Percentiles rank a stretch among this genome's conserved stretches.
phyloP scores from a whole-genome alignment of 2,113 vertebrate species.

The Gallinago jamesoni region DNA sequence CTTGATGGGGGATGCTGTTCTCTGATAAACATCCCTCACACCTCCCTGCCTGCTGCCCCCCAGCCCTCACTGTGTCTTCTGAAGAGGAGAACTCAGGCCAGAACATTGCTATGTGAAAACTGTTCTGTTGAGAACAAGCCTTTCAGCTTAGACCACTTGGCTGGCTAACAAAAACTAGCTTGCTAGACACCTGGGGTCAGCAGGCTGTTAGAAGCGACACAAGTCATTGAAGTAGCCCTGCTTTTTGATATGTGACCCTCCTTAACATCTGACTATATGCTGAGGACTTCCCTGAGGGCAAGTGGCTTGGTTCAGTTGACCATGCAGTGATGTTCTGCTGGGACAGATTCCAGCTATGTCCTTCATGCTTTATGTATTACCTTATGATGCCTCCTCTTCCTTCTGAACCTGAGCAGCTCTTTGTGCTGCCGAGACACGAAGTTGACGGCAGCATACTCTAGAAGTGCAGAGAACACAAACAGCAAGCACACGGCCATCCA shows the following conservation, averaged over 20 bases:
- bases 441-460: conserved; percentile 97
- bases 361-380: conserved; percentile 73
- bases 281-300: neutral
- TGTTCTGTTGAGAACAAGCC: neutral
- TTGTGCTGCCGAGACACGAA: conserved; percentile 99
- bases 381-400: conserved; percentile 95
- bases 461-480: conserved; percentile 96
- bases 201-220: neutral
- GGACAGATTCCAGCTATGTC: neutral
- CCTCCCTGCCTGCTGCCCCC: neutral
- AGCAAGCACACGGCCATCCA: conserved; percentile 99
- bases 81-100: neutral
- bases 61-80: neutral
- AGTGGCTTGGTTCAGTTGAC: neutral
- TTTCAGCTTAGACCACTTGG: neutral
- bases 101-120: neutral
- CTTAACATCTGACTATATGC: neutral
- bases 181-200: neutral
- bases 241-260: neutral
- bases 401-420: conserved; percentile 96
- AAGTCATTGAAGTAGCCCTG: neutral
- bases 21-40: neutral
- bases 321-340: neutral
- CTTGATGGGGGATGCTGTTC: neutral
- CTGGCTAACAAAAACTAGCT: neutral